Percentiles rank a stretch among this genome's conserved stretches.
These are phyloP conservation scores for Drosophila lacertosa DNA, from an alignment of 1,140 invertebrate species.

Conservation along the genomic window DNA sequence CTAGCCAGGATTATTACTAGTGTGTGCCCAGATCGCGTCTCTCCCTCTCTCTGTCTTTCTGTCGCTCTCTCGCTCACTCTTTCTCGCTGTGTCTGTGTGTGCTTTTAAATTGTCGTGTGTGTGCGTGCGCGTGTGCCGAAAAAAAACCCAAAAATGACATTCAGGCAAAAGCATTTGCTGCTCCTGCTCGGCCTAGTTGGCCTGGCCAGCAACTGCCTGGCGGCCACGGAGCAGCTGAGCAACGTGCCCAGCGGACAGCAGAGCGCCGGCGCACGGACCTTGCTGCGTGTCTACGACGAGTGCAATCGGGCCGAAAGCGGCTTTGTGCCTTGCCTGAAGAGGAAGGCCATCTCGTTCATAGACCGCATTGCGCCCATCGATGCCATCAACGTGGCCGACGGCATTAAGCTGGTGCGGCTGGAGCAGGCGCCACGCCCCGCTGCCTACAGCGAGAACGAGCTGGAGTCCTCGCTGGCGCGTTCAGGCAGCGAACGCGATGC, in stretches of 20 bases:
- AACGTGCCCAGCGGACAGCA: slow-evolving; percentile 44
- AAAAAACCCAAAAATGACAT: slow-evolving; percentile 57
- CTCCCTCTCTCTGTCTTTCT: no score
- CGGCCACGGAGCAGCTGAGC: slow-evolving; percentile 69
- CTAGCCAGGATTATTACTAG: slow-evolving; percentile 9
- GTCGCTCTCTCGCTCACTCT: no score
- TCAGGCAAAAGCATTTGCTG: slow-evolving; percentile 49
- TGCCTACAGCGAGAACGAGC: slow-evolving; percentile 86
- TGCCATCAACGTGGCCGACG: slow-evolving; percentile 87
- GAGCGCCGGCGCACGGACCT: slow-evolving; percentile 85
- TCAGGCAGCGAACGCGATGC: slow-evolving; percentile 87
- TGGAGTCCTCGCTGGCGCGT: slow-evolving; percentile 88
- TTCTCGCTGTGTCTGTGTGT: slow-evolving; percentile 22
- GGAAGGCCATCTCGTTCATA: slow-evolving; percentile 91
- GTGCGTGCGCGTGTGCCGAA: slow-evolving; percentile 23
- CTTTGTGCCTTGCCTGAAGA: slow-evolving; percentile 90
- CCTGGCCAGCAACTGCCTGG: slow-evolving; percentile 48
- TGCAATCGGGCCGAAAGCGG: slow-evolving; percentile 86
- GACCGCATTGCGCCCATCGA: slow-evolving; percentile 89
- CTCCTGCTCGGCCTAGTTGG: slow-evolving; percentile 41
- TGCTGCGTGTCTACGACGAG: slow-evolving; percentile 87
- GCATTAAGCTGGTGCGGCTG: slow-evolving; percentile 87
- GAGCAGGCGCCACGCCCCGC: slow-evolving; percentile 77
- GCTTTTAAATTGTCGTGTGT: slow-evolving; percentile 8
- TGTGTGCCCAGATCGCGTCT: no score